Percentiles rank a stretch among this genome's conserved stretches.
These are phyloP conservation scores for Hedychridium roseum DNA, from an alignment of 2,888 invertebrate genomes.

Conservation along the genomic window DNA sequence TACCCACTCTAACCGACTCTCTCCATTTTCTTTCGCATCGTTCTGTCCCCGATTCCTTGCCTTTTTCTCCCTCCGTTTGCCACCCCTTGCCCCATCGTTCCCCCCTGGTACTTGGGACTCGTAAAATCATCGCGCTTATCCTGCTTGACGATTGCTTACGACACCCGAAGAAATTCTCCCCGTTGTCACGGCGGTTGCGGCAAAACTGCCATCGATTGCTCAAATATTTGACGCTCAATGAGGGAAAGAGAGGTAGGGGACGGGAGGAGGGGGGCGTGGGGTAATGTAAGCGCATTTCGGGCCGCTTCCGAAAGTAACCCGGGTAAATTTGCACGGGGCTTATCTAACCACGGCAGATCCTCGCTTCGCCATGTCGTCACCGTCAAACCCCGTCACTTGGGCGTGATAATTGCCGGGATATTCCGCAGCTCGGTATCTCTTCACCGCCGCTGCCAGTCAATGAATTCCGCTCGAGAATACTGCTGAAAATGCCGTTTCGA, in stretches of 20 bases:
- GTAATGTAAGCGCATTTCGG: constrained; percentile 36
- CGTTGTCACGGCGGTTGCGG: no score
- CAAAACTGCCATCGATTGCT: constrained; percentile 40
- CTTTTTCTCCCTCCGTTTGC: neutral
- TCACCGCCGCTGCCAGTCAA: no score
- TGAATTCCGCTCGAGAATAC: no score
- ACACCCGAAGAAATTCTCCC: neutral
- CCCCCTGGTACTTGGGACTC: neutral
- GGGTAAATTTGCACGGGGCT: constrained; percentile 44
- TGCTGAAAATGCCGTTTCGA: no score
- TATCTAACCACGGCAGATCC: constrained; percentile 36
- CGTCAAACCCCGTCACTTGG: no score
- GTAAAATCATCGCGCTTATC: constrained; percentile 14
- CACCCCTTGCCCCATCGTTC: constrained; percentile 1
- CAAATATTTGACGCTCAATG: constrained; percentile 45
- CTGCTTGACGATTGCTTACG: constrained; percentile 19
- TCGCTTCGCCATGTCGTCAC: no score
- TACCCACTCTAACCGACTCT: no score
- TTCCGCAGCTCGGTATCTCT: no score
- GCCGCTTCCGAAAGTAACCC: constrained; percentile 32
- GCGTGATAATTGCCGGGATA: no score
- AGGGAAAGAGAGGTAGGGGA: neutral
- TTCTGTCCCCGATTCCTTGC: constrained; percentile 4
- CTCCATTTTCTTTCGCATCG: neutral
- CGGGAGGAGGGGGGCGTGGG: no score